Evolutionary conservation across 2,888 invertebrate genomes (phyloP).

Genomic region (Chrysolina haemoptera): DNA sequence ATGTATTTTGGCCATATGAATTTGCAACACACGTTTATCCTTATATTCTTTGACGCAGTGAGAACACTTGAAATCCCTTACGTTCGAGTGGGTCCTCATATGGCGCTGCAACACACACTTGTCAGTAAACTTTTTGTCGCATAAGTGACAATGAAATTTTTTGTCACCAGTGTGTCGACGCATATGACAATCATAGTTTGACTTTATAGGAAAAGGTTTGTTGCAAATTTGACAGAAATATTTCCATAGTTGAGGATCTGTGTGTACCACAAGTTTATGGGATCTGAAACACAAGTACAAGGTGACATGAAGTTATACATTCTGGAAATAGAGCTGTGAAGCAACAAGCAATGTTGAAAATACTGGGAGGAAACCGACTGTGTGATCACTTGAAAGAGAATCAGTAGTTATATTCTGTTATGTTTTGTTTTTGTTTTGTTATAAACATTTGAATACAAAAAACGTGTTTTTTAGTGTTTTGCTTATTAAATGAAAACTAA

Average conservation of each 20-base stretch:
- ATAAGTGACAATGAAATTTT: conserved; percentile 59
- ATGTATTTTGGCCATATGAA: conserved; percentile 61
- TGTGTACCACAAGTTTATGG: conserved; percentile 62
- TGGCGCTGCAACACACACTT: conserved; percentile 60
- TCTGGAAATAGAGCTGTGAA: background rate
- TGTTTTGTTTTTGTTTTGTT: too few species aligned
- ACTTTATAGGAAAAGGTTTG: conserved; percentile 61
- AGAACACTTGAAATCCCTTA: conserved; percentile 65
- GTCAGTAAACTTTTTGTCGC: conserved; percentile 58
- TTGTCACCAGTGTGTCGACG: conserved; percentile 60
- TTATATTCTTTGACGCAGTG: conserved; percentile 73
- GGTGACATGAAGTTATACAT: background rate
- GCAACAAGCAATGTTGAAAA: too few species aligned
- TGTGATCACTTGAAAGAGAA: too few species aligned
- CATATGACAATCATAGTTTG: conserved; percentile 61
- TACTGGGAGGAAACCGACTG: too few species aligned
- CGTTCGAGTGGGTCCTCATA: conserved; percentile 59
- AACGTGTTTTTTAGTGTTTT: too few species aligned
- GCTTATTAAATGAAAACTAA: too few species aligned
- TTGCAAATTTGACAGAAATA: conserved; percentile 58
- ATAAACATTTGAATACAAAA: too few species aligned
- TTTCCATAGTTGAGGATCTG: conserved; percentile 61
- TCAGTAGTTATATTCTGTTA: too few species aligned
- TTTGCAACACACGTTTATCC: conserved; percentile 64
- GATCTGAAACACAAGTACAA: conserved; percentile 50